Evolutionary conservation across 2,113 vertebrate genomes (phyloP).

Genomic region (Limnothrissa miodon): DNA sequence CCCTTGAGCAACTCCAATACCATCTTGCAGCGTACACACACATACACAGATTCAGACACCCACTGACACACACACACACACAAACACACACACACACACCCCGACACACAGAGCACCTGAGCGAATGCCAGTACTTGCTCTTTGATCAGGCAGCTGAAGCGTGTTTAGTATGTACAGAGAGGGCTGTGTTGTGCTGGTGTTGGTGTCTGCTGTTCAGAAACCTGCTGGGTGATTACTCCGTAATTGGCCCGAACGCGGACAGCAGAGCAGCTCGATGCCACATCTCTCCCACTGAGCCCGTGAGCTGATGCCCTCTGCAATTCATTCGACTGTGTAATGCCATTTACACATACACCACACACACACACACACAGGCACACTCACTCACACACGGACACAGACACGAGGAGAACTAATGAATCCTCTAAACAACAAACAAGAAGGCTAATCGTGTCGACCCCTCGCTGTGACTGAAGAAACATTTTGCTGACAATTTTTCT

Average conservation of each 20-base stretch:
- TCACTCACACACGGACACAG: background rate
- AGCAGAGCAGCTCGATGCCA: background rate
- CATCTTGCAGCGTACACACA: background rate
- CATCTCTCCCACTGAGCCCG: background rate
- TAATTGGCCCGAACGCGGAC: background rate
- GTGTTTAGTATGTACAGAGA: slow-evolving; percentile 11
- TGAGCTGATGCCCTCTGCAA: background rate
- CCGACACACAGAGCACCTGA: background rate
- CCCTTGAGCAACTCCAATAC: background rate
- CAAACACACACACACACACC: background rate
- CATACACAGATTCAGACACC: background rate
- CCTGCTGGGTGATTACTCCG: slow-evolving; percentile 11
- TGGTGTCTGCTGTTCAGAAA: background rate
- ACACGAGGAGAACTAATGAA: background rate
- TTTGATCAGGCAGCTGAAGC: slow-evolving; percentile 9
- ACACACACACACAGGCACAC: background rate
- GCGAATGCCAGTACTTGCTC: slow-evolving; percentile 1
- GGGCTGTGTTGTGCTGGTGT: background rate
- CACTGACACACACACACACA: background rate
- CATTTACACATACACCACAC: background rate
- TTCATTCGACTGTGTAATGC: slow-evolving; percentile 3
- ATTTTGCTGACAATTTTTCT: background rate
- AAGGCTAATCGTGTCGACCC: background rate
- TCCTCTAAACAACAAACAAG: background rate
- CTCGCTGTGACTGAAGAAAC: background rate